These are phyloP conservation scores for Lithophane ornitopus DNA, from an alignment of 2,888 invertebrate species.

Conservation along the genomic window DNA sequence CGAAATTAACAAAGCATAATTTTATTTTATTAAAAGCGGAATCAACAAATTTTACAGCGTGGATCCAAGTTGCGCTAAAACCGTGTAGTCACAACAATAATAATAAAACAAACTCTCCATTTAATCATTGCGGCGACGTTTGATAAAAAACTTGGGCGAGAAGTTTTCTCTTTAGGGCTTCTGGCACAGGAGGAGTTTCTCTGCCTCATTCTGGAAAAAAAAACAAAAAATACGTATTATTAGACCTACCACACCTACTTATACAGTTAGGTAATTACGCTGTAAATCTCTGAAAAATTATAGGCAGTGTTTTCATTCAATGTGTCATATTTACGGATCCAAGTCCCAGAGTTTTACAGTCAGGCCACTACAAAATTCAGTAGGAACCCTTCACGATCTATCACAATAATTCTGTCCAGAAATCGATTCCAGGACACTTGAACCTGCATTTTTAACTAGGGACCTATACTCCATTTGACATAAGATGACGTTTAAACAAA, in stretches of 20 bases:
- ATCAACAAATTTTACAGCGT: slow-evolving; percentile 29
- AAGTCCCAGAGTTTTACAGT: too few relatives aligned
- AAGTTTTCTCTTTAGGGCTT: slow-evolving; percentile 75
- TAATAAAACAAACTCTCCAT: slow-evolving; percentile 49
- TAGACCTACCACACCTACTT: background rate
- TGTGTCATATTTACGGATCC: too few relatives aligned
- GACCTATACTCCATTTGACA: too few relatives aligned
- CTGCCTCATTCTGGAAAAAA: slow-evolving; percentile 85
- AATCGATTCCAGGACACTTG: too few relatives aligned
- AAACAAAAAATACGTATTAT: slow-evolving; percentile 34
- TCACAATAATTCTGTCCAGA: too few relatives aligned
- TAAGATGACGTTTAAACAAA: too few relatives aligned
- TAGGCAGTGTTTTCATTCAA: background rate
- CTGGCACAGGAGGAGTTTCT: slow-evolving; percentile 85
- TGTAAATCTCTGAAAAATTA: background rate
- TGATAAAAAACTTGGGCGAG: slow-evolving; percentile 29
- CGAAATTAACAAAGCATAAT: slow-evolving; percentile 17
- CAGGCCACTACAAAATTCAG: too few relatives aligned
- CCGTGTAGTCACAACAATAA: slow-evolving; percentile 49
- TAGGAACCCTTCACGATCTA: too few relatives aligned
- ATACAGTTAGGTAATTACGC: background rate
- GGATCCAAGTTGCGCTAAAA: slow-evolving; percentile 37
- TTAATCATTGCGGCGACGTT: slow-evolving; percentile 44
- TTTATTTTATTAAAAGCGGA: slow-evolving; percentile 31
- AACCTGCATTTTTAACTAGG: too few relatives aligned